Evolutionary conservation across 2,888 invertebrate genomes (phyloP).

Genomic region (Pherbina coryleti): DNA sequence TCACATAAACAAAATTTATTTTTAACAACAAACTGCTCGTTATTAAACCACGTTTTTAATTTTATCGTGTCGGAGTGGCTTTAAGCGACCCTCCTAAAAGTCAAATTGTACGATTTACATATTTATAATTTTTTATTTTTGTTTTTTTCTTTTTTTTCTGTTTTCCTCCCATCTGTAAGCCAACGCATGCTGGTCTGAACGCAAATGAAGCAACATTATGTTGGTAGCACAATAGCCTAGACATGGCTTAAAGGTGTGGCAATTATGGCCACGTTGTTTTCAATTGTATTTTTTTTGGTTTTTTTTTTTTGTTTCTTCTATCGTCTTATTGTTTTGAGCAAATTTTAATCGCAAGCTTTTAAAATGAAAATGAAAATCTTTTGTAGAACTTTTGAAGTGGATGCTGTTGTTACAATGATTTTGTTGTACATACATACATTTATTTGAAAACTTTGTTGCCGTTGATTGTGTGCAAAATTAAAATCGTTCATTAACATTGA

Average conservation of each 20-base stretch:
- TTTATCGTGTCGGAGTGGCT: neutral
- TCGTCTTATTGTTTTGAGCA: neutral
- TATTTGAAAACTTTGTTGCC: neutral
- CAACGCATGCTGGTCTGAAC: conserved; percentile 9
- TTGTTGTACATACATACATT: neutral
- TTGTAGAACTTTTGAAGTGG: neutral
- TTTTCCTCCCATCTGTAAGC: neutral
- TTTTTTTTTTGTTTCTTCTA: neutral
- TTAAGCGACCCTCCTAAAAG: neutral
- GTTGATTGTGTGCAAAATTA: neutral
- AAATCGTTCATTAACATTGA: no score
- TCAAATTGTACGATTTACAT: no score
- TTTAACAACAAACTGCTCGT: neutral
- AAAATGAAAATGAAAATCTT: neutral
- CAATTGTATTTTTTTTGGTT: neutral
- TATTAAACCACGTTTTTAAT: neutral
- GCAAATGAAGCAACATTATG: conserved; percentile 14
- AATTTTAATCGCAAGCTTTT: conserved; percentile 10
- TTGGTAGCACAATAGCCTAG: neutral
- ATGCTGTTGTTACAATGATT: neutral
- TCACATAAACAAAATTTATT: no score
- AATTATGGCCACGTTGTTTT: neutral
- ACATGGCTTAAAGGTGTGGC: conserved; percentile 14
- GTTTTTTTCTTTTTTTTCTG: no score
- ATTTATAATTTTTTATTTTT: no score